Evolutionary conservation across 2,888 invertebrate genomes (phyloP).

Genomic region (Junonia oenone): DNA sequence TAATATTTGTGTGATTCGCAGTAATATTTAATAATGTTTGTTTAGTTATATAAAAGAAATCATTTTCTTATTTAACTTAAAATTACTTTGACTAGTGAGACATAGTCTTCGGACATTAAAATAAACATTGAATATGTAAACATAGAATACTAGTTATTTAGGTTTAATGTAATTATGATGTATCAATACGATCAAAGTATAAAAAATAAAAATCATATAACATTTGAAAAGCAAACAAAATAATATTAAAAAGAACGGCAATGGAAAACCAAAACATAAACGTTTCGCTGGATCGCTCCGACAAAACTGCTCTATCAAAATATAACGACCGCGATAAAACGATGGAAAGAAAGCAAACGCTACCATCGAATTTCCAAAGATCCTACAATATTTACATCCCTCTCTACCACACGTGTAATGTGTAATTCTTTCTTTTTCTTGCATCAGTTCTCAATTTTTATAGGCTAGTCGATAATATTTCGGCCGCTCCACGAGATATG

Average conservation of each 20-base stretch:
- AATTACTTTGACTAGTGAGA: too few species aligned
- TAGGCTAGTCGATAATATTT: conserved; percentile 74
- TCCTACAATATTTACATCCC: conserved; percentile 67
- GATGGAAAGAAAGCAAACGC: conserved; percentile 73
- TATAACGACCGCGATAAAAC: conserved; percentile 77
- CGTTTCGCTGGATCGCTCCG: conserved; percentile 70
- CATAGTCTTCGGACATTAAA: too few species aligned
- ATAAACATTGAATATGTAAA: too few species aligned
- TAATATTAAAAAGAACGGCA: conserved; percentile 4
- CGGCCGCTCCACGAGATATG: conserved; percentile 64
- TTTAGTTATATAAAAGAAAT: too few species aligned
- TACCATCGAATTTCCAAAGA: conserved; percentile 73
- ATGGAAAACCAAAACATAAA: conserved; percentile 71
- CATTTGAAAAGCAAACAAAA: not conserved
- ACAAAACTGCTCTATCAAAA: conserved; percentile 76
- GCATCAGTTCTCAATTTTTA: conserved; percentile 65
- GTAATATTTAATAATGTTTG: not conserved
- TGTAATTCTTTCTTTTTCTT: conserved; percentile 53
- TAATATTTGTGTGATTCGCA: conserved; percentile 28
- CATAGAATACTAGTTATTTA: too few species aligned
- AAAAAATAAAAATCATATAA: not conserved
- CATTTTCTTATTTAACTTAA: too few species aligned
- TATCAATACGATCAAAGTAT: too few species aligned
- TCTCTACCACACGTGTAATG: conserved; percentile 47
- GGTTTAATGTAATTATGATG: not conserved